Percentiles rank a stretch among this genome's conserved stretches.
Evolutionary conservation across 2,113 vertebrate species (phyloP).

Genomic region (Notiomystis cincta): DNA sequence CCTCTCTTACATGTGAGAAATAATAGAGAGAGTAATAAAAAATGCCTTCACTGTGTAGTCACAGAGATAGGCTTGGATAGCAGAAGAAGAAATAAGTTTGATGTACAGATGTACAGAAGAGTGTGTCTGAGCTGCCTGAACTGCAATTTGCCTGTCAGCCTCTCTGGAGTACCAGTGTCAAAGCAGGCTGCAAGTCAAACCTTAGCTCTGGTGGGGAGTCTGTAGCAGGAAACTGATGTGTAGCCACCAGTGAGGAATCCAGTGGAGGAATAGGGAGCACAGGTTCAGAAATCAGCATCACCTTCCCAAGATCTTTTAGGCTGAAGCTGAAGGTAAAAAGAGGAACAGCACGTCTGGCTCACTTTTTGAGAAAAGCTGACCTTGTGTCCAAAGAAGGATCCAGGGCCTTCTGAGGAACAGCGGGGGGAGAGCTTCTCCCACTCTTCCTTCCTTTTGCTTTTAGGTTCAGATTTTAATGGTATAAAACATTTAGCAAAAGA

Average conservation of each 20-base stretch:
- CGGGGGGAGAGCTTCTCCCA: not conserved
- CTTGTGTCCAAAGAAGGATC: not conserved
- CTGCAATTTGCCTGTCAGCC: not conserved
- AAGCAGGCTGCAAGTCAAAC: fast-evolving
- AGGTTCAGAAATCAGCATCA: not conserved
- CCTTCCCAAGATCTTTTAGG: not conserved
- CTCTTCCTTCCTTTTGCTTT: not conserved
- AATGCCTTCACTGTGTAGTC: not conserved
- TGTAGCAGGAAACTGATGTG: not conserved
- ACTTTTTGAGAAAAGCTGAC: not conserved
- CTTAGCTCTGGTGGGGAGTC: not conserved
- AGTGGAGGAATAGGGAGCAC: not conserved
- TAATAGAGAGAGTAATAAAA: not conserved
- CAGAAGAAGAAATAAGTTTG: not conserved
- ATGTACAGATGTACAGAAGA: not conserved
- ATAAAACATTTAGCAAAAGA: not conserved
- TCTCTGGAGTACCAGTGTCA: not conserved
- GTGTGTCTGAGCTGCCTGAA: not conserved
- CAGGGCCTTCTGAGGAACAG: not conserved
- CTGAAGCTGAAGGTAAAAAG: not conserved
- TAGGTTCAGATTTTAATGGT: not conserved
- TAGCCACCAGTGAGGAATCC: not conserved
- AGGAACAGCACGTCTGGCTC: not conserved
- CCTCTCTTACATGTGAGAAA: not conserved
- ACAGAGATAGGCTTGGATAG: not conserved